Evolutionary conservation across 2,113 vertebrate genomes (phyloP).

Genomic region (Forbesichthys papilliferus): DNA sequence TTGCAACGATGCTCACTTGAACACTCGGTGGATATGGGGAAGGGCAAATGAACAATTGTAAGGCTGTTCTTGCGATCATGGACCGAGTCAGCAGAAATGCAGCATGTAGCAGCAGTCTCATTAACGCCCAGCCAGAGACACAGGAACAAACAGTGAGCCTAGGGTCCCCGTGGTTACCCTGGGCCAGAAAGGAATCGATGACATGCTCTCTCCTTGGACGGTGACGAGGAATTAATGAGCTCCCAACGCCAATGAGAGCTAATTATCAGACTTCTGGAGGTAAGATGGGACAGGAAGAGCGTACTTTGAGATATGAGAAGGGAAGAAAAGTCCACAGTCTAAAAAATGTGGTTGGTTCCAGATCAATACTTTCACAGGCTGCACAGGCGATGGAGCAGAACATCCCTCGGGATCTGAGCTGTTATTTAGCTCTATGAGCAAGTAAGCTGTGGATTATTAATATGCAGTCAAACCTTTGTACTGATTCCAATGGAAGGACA

Average conservation of each 20-base stretch:
- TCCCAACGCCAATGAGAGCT: slow-evolving; percentile 59
- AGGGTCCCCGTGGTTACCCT: slow-evolving; percentile 45
- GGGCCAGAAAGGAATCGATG: slow-evolving; percentile 62
- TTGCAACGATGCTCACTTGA: slow-evolving; percentile 41
- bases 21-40: slow-evolving; percentile 38
- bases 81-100: slow-evolving; percentile 59
- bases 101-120: slow-evolving; percentile 43
- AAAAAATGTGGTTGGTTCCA: slow-evolving; percentile 2
- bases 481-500: not conserved
- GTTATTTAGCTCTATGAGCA: slow-evolving; percentile 12
- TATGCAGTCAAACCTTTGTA: not conserved
- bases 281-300: no score
- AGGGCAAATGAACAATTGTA: slow-evolving; percentile 65
- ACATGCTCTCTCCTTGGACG: slow-evolving; percentile 47
- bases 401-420: not conserved
- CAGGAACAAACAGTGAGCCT: slow-evolving; percentile 44
- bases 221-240: slow-evolving; percentile 70
- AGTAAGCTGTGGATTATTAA: slow-evolving; percentile 19
- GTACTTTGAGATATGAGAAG: not conserved
- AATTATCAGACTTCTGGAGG: slow-evolving; percentile 58
- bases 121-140: slow-evolving; percentile 55
- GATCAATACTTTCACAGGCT: slow-evolving; percentile 34
- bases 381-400: slow-evolving; percentile 1
- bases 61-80: slow-evolving; percentile 47
- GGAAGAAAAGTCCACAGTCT: slow-evolving; percentile 11